These are phyloP conservation scores for Spatulosminthurus flaviceps DNA, from an alignment of 2,888 invertebrate species.

Conservation along the genomic window DNA sequence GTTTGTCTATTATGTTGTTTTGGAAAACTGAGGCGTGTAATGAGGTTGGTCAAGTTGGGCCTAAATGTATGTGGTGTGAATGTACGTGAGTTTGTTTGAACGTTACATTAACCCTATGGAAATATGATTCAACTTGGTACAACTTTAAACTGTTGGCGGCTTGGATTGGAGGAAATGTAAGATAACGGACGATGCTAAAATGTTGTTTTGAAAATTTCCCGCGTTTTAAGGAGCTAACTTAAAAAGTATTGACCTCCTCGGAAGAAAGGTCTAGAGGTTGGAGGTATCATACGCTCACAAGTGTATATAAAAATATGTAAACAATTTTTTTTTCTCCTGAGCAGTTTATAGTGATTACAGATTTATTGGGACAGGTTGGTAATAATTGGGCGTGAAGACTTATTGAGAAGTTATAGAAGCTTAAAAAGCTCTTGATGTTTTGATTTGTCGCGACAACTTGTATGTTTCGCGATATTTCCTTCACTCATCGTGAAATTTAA, in stretches of 20 bases:
- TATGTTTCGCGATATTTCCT: background rate
- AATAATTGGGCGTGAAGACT: too few species aligned
- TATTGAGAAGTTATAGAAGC: background rate
- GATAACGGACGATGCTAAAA: too few species aligned
- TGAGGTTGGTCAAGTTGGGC: conserved; percentile 15
- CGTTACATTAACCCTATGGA: too few species aligned
- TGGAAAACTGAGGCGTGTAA: conserved; percentile 23
- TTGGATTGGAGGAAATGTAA: too few species aligned
- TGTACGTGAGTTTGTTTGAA: too few species aligned
- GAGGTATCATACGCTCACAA: background rate
- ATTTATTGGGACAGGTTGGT: conserved; percentile 11
- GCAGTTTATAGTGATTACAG: background rate
- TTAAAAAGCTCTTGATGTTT: background rate
- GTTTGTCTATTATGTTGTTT: conserved; percentile 4
- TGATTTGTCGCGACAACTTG: background rate
- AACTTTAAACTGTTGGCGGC: too few species aligned
- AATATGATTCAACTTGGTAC: too few species aligned
- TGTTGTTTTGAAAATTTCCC: too few species aligned
- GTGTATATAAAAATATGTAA: background rate
- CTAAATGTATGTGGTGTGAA: too few species aligned
- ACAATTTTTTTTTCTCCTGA: background rate
- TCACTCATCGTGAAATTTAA: background rate
- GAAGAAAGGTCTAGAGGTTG: too few species aligned
- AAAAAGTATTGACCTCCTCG: too few species aligned
- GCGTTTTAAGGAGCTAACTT: too few species aligned